These are phyloP conservation scores for Moxostoma hubbsi DNA, from an alignment of 2,797 vertebrate species.

Conservation along the genomic window DNA sequence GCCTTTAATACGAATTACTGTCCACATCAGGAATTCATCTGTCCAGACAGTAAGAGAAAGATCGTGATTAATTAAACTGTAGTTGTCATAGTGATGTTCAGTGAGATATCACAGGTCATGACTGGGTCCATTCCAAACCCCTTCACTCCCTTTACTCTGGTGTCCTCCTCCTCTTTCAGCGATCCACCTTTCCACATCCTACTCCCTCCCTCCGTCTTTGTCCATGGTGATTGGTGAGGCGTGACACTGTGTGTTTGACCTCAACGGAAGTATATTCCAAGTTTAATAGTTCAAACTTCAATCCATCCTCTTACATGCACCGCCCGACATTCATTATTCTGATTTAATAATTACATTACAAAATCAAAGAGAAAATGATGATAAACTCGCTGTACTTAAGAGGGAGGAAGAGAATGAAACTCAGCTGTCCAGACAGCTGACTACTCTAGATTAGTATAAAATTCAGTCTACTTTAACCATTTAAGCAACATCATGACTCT, in stretches of 20 bases:
- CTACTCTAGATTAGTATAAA: not conserved
- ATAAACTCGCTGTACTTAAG: not conserved
- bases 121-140: constrained; percentile 29
- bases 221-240: constrained; percentile 37
- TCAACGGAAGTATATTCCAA: constrained; percentile 34
- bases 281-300: constrained; percentile 36
- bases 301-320: not conserved
- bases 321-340: constrained; percentile 40
- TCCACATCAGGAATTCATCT: constrained; percentile 7
- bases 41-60: constrained; percentile 15
- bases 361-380: constrained; percentile 37
- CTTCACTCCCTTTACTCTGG: constrained; percentile 37
- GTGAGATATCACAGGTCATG: constrained; percentile 33
- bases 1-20: not conserved
- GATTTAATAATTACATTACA: constrained; percentile 43
- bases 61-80: constrained; percentile 34
- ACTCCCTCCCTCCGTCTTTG: constrained; percentile 31
- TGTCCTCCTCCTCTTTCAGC: constrained; percentile 44
- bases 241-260: constrained; percentile 44
- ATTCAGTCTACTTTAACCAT: no score
- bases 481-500: no score
- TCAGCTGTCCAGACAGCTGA: constrained; percentile 30
- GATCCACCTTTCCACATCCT: constrained; percentile 41
- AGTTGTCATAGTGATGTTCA: constrained; percentile 29
- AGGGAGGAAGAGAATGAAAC: constrained; percentile 21